phyloP scores from a whole-genome alignment of 2,888 invertebrate species.

The Spialia ferax region DNA sequence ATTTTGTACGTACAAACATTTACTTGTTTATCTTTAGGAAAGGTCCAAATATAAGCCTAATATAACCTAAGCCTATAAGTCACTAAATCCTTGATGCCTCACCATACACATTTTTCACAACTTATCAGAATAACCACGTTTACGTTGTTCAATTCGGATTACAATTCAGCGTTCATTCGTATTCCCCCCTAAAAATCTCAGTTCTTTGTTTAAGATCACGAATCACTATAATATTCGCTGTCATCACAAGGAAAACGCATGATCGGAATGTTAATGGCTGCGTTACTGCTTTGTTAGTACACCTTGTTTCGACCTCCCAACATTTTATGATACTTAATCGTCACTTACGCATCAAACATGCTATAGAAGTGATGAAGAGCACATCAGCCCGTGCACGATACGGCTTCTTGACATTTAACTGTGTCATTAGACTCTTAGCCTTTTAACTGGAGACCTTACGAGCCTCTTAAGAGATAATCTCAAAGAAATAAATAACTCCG shows the following conservation, averaged over 20 bases:
- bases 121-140: too few species aligned
- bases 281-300: constrained; percentile 15
- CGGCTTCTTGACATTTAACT: constrained; percentile 9
- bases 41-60: too few species aligned
- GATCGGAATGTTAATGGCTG: constrained; percentile 24
- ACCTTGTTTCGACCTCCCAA: neutral
- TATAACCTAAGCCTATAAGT: too few species aligned
- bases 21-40: too few species aligned
- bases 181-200: neutral
- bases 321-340: constrained; percentile 9
- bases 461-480: neutral
- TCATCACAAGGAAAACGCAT: constrained; percentile 22
- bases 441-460: neutral
- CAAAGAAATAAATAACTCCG: too few species aligned
- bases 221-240: constrained; percentile 16
- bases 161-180: constrained; percentile 11
- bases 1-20: too few species aligned
- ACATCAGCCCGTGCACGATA: neutral
- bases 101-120: too few species aligned
- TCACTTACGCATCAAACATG: constrained; percentile 9
- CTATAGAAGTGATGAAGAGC: neutral
- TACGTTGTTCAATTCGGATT: too few species aligned
- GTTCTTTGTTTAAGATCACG: constrained; percentile 25
- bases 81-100: too few species aligned
- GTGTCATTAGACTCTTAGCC: constrained; percentile 4